Conservation (phyloP, 2,888 invertebrate species). For the Operophtera brumata region DNA sequence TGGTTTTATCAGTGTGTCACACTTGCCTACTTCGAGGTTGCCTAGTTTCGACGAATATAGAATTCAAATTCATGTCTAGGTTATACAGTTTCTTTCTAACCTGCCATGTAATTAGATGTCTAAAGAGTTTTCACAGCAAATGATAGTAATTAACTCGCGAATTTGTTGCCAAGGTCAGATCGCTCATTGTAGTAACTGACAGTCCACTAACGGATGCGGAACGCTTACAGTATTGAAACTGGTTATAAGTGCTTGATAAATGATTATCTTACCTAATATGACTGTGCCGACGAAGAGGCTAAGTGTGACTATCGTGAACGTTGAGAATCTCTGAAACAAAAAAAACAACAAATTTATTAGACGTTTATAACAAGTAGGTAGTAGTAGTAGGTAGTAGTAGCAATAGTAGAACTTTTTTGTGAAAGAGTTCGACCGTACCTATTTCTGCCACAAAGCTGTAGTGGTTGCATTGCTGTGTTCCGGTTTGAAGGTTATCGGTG, state of each 20-base stretch:
- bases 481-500: no score
- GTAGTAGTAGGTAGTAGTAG: no score
- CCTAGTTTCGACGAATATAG: conserved; percentile 1
- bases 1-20: background rate
- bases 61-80: conserved; percentile 24
- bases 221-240: conserved; percentile 17
- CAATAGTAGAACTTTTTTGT: no score
- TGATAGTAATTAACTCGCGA: conserved; percentile 43
- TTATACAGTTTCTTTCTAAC: conserved; percentile 23
- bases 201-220: conserved; percentile 30
- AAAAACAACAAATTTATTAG: conserved; percentile 27
- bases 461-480: no score
- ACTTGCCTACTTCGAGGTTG: conserved; percentile 8
- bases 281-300: conserved; percentile 96
- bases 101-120: conserved; percentile 41
- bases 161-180: conserved; percentile 36
- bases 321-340: conserved; percentile 91
- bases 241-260: conserved; percentile 1
- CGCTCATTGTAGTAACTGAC: conserved; percentile 33
- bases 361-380: no score
- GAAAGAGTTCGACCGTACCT: no score
- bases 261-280: conserved; percentile 90
- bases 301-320: conserved; percentile 94
- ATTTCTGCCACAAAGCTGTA: no score
- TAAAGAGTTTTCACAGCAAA: conserved; percentile 42